Base-by-base conservation (phyloP, 2,113 vertebrate genomes). In the Eurypyga helias region DNA sequence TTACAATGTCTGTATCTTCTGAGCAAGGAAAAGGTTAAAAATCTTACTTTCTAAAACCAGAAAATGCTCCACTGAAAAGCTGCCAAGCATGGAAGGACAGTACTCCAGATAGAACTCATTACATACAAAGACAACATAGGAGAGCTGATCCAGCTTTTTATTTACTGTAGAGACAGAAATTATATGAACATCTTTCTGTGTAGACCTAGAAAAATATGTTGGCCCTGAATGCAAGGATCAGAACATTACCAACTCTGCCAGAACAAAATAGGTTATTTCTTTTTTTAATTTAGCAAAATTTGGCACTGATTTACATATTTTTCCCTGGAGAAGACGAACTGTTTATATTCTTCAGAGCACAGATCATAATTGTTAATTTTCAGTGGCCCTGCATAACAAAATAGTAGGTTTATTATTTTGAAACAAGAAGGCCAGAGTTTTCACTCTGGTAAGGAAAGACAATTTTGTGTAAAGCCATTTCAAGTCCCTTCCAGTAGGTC, bases 101-200 rank as follows among this genome's bases (percentile, higher is more conserved):
- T 84, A 84, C 77, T 95, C 80, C 89, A 96, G 83, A 94, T 97
- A 86, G 92, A 97, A 87, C 65, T 89, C 94, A 93, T 93, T 93
- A 95, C 61, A 89, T 95, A 95, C 61, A 89, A 49, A 87, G 69
- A 92, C 80, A 92, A 94, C 83, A 96, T 2, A 89, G 83, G 72
- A 90, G 65, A 96, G 73, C 65, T 87, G 91, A 97, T 96, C 96
- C 96, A 96, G 94, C 77, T 91, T 95, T 92, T 96, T 91, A 91
- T 97, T 97, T 95, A 95, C 89, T 89, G 81, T 79, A 91, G 91
- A 93, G 73, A 69, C 83, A 96, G 80, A 95, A 95, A 87, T 87
- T 86, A 92, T 92, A 94, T 23, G 80, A 97, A 89, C 91, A 94
- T 97, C 94, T 87, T 97, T 96, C 94, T 95, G 2, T 64, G 66